Evolutionary conservation across 2,888 invertebrate species (phyloP), one percentile per base, ranked within the genome.

Genomic region (Polietes domitor): DNA sequence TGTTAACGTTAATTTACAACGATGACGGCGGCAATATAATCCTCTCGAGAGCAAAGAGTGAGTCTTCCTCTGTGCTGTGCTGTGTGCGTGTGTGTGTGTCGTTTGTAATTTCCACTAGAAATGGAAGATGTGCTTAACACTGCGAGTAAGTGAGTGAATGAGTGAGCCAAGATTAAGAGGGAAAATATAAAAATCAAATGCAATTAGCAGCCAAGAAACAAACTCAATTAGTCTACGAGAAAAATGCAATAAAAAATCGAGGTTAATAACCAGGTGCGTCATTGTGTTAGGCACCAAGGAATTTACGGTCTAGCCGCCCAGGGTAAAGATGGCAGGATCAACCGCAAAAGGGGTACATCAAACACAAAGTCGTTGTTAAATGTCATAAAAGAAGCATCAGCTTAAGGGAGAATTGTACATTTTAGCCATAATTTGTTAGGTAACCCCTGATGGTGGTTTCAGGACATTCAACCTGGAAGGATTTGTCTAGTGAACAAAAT

Each of bases 161-260:
- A 19, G n/a, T 28, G 28, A 61, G 63, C 17, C n/a, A 9, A 43
- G 68, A 68, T 68, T 68, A 68, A 68, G 41, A 65, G 21, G 37
- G 3, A 37, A 72, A 41, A 63, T 87, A 89, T 88, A 89, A 88
- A 89, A 90, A 90, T 91, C 91, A 90, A 90, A 90, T 89, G 91
- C 89, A 90, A 90, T 90, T 90, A 91, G 88, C 88, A 90, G 88
- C 90, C 84, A 81, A 81, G 81, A 87, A 89, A 89, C 90, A 88
- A 90, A 91, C 89, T 90, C 91, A 91, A 90, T 90, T 90, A 90
- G 89, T 88, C 81, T 80, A 58, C 79, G 68, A 77, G 68, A 68
- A 58, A 76, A 74, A 47, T 24, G 63, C 37, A 21, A 77, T 28
- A 50, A 76, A 73, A 74, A 74, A 47, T 53, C 47, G 26, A 61